A percentile compares a stretch with the other conserved stretches of the same genome.
These are phyloP conservation scores for Mus pahari DNA, from an alignment of 2,113 vertebrate genomes.

Conservation along the genomic window DNA sequence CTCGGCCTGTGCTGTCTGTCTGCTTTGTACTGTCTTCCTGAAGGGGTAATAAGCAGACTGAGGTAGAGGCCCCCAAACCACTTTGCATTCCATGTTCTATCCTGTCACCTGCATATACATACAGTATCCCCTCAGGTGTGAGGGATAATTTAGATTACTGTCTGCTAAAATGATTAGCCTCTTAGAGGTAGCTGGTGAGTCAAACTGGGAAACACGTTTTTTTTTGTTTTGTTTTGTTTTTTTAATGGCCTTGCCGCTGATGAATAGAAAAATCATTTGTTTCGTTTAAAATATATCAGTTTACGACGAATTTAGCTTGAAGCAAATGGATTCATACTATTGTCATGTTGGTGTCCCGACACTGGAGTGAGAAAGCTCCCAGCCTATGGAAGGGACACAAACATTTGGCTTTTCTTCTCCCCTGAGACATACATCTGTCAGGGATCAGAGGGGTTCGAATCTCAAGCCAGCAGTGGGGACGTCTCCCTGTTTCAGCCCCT, in stretches of 20 bases:
- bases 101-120: conserved; percentile 22
- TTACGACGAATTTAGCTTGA: conserved; percentile 57
- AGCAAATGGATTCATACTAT: conserved; percentile 47
- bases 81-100: conserved; percentile 9
- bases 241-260: background rate
- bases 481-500: background rate
- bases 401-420: background rate
- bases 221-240: conserved; percentile 42
- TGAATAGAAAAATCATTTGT: conserved; percentile 54
- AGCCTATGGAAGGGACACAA: background rate
- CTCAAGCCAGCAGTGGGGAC: conserved; percentile 7
- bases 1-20: background rate
- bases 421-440: background rate
- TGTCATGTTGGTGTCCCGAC: conserved; percentile 10
- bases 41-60: background rate
- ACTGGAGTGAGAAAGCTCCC: background rate
- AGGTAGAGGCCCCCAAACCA: background rate
- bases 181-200: conserved; percentile 35
- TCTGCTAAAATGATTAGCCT: conserved; percentile 39
- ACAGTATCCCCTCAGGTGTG: background rate
- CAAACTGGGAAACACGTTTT: conserved; percentile 24
- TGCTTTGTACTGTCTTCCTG: background rate
- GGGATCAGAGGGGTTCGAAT: background rate
- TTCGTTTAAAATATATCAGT: background rate
- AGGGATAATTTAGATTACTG: conserved; percentile 39